Percentiles rank a stretch among this genome's conserved stretches.
Conservation (phyloP, 2,113 vertebrate species). For the Ceuthmochares aereus region DNA sequence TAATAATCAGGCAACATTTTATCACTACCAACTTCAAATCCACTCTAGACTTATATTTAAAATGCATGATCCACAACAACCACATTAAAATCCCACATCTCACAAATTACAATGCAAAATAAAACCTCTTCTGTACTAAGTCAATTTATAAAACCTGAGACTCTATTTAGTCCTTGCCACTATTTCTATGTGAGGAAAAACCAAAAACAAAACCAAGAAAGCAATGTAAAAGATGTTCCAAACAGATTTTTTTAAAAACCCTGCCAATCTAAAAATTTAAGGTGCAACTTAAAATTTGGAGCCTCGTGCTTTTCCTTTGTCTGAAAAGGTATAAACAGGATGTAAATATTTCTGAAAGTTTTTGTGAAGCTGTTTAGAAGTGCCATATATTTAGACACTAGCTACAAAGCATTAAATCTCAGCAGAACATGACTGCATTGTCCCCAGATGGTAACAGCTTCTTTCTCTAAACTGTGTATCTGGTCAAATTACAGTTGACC, state of each 20-base stretch:
- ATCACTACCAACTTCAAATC: not conserved
- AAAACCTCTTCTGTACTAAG: not conserved
- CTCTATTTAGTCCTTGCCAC: not conserved
- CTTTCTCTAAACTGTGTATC: not conserved
- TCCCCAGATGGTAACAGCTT: not conserved
- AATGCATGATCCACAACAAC: not conserved
- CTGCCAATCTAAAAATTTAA: not conserved
- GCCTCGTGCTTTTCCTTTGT: not conserved
- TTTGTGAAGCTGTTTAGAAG: not conserved
- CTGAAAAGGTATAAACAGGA: not conserved
- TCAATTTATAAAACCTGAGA: not conserved
- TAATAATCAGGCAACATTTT: conserved; percentile 26
- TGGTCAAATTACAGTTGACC: not conserved
- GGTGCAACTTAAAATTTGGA: not conserved
- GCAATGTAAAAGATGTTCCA: not conserved
- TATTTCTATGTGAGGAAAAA: not conserved
- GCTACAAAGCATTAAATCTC: not conserved
- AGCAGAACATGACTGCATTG: not conserved
- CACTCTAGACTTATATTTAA: not conserved
- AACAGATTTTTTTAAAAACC: not conserved
- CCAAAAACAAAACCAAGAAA: not conserved
- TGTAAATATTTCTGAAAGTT: not conserved
- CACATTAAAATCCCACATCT: not conserved
- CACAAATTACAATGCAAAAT: conserved; percentile 4
- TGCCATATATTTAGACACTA: not conserved